Percentiles rank a stretch among this genome's conserved stretches.
phyloP scores from a whole-genome alignment of 2,888 invertebrate species.

The Notodonta ziczac region DNA sequence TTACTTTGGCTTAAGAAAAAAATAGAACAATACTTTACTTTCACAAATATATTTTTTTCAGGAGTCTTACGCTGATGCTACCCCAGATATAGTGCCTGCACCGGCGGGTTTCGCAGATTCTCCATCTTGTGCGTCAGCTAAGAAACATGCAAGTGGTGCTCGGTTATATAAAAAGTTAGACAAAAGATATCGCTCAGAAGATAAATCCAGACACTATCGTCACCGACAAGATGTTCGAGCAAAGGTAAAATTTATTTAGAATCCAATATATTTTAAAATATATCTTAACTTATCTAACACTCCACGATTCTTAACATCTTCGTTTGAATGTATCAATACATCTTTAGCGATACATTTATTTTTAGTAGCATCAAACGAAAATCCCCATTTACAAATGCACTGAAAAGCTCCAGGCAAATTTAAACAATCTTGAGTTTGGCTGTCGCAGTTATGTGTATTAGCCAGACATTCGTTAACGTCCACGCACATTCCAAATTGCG shows the following conservation, averaged over 20 bases:
- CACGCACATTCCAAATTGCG: constrained; percentile 85
- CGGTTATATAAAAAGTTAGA: constrained; percentile 91
- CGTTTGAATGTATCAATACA: constrained; percentile 8
- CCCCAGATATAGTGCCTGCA: constrained; percentile 92
- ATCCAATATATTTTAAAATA: constrained; percentile 11
- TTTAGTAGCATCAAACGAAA: constrained; percentile 45
- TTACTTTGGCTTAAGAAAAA: not conserved
- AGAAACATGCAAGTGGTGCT: constrained; percentile 75
- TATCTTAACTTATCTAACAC: constrained; percentile 16
- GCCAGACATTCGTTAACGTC: constrained; percentile 85
- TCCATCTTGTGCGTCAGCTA: constrained; percentile 80
- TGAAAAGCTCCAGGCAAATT: constrained; percentile 80
- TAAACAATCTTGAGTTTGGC: constrained; percentile 77
- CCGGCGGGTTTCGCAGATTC: constrained; percentile 96
- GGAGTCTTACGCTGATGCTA: constrained; percentile 81
- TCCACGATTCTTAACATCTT: constrained; percentile 4
- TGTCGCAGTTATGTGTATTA: constrained; percentile 65
- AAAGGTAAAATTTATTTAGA: constrained; percentile 81
- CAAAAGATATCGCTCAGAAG: constrained; percentile 92
- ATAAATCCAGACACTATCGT: constrained; percentile 87
- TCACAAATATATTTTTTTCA: constrained; percentile 32
- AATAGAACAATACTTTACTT: not conserved
- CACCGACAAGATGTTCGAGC: constrained; percentile 90
- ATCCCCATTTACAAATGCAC: constrained; percentile 82
- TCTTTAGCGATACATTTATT: constrained; percentile 34